Conservation (phyloP, 1,140 invertebrate species). For the Dinothrombium tinctorium region DNA sequence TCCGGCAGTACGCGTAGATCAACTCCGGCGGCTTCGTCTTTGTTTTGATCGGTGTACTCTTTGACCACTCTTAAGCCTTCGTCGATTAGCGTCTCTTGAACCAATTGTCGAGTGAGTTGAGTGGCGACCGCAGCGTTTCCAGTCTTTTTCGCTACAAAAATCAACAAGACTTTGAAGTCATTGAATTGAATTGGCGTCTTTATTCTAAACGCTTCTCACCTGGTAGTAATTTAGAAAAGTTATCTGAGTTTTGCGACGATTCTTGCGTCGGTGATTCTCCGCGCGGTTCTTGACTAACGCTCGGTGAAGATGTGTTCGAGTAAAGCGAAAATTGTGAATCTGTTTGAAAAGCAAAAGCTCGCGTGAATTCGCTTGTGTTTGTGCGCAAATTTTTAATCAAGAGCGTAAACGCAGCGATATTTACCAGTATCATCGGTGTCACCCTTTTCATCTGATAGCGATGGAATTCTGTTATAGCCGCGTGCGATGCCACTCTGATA, state of each 20-base stretch:
- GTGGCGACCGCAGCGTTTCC: constrained; percentile 13
- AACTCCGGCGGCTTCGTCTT: too few relatives aligned
- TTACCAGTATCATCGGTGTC: constrained; percentile 33
- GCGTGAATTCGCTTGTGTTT: too few relatives aligned
- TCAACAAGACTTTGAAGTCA: constrained; percentile 5
- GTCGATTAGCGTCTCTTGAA: constrained; percentile 21
- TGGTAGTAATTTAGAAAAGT: constrained; percentile 5
- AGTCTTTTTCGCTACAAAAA: constrained; percentile 7
- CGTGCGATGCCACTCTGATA: too few relatives aligned
- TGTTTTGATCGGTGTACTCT: constrained; percentile 18
- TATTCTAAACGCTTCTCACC: neutral
- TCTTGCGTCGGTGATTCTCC: neutral
- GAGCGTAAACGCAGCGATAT: too few relatives aligned
- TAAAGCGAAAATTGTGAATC: constrained; percentile 18
- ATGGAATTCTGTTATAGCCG: neutral
- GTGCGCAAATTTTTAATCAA: too few relatives aligned
- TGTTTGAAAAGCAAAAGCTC: too few relatives aligned
- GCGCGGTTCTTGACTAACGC: constrained; percentile 11
- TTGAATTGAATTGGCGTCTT: neutral
- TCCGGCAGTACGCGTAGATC: too few relatives aligned
- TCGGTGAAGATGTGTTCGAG: constrained; percentile 14
- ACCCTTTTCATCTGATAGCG: constrained; percentile 24
- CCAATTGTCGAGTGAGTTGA: constrained; percentile 19
- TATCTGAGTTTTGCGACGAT: constrained; percentile 3
- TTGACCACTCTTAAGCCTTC: constrained; percentile 21